phyloP scores from a whole-genome alignment of 2,113 vertebrate genomes.

The Tylochromis polylepis region DNA sequence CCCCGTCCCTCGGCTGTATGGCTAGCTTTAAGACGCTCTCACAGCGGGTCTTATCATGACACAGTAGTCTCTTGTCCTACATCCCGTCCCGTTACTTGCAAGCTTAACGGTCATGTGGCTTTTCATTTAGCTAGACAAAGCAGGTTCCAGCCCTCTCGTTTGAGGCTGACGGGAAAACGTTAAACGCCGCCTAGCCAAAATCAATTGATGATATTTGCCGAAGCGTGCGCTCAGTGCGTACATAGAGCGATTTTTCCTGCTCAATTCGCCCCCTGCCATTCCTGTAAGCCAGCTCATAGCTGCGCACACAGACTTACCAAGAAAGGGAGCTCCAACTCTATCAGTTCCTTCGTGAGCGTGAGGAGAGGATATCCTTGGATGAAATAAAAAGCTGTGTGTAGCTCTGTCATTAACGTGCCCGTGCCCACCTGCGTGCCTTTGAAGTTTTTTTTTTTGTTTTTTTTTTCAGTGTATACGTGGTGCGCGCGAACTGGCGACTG shows the following conservation, averaged over 20 bases:
- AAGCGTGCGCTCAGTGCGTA: not conserved
- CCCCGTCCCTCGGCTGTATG: not conserved
- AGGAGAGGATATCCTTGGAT: not conserved
- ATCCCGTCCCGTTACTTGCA: conserved; percentile 50
- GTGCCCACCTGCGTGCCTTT: not conserved
- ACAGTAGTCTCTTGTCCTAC: conserved; percentile 34
- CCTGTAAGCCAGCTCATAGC: conserved; percentile 38
- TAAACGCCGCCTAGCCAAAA: not conserved
- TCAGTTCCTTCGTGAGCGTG: conserved; percentile 16
- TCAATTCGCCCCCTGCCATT: not conserved
- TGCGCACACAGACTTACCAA: conserved; percentile 63
- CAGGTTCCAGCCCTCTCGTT: not conserved
- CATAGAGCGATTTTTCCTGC: not conserved
- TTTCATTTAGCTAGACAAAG: not conserved
- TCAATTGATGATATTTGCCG: not conserved
- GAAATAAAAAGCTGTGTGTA: not conserved
- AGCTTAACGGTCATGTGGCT: conserved; percentile 28
- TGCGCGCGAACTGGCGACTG: not conserved
- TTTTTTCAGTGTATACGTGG: not conserved
- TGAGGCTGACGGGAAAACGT: not conserved
- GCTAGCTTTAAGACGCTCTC: conserved; percentile 1
- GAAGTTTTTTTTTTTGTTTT: no score
- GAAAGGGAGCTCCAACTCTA: conserved; percentile 32
- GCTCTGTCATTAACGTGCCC: not conserved
- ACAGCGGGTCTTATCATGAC: not conserved